A percentile compares a stretch with the other conserved stretches of the same genome.
Conservation (phyloP, 2,888 invertebrate species). For the Silvanus unidentatus region DNA sequence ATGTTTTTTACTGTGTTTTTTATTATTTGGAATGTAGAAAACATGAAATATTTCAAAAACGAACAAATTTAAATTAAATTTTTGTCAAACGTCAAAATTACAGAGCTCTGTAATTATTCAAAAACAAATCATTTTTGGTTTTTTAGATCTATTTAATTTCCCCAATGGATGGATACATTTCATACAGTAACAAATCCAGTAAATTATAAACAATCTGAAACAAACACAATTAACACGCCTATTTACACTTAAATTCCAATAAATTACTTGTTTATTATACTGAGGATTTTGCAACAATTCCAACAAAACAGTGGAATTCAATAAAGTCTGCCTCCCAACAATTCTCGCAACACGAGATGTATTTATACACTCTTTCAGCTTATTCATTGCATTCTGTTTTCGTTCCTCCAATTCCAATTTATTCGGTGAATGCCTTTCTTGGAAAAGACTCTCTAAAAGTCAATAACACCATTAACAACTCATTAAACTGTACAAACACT, state of each 20-base stretch:
- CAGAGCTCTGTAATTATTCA: too few relatives aligned
- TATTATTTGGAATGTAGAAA: too few relatives aligned
- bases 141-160: neutral
- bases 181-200: constrained; percentile 67
- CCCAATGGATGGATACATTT: constrained; percentile 60
- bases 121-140: too few relatives aligned
- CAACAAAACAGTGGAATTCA: constrained; percentile 46
- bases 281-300: constrained; percentile 52
- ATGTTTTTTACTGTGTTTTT: too few relatives aligned
- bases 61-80: too few relatives aligned
- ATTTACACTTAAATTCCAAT: neutral
- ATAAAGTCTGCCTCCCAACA: constrained; percentile 41
- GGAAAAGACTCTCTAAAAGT: constrained; percentile 42
- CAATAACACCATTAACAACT: neutral
- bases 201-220: constrained; percentile 66
- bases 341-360: constrained; percentile 39
- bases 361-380: constrained; percentile 38
- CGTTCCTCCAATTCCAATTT: constrained; percentile 39
- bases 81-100: too few relatives aligned
- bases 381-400: constrained; percentile 44
- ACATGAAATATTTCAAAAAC: too few relatives aligned
- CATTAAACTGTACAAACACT: constrained; percentile 11
- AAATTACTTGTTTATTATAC: constrained; percentile 53
- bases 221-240: constrained; percentile 29
- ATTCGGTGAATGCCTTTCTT: constrained; percentile 33